Conservation (phyloP, 2,888 invertebrate species). For the Heteromyza rotundicornis region DNA sequence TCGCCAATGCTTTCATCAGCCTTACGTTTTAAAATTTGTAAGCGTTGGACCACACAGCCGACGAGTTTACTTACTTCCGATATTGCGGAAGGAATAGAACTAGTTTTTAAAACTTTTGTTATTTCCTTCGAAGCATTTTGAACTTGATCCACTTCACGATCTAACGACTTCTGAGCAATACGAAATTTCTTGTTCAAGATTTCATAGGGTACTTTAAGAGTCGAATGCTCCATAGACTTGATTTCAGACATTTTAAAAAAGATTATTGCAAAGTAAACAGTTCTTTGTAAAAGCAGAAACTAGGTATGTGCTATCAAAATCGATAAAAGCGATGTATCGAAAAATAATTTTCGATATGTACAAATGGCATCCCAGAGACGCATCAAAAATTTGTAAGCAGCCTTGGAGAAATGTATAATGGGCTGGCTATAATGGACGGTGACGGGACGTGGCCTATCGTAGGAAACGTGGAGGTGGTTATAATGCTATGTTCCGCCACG, state of each 20-base stretch:
- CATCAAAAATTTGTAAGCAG: no score
- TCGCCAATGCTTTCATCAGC: constrained; percentile 93
- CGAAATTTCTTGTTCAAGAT: constrained; percentile 97
- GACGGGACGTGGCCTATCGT: no score
- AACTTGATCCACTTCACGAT: constrained; percentile 90
- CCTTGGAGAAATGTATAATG: no score
- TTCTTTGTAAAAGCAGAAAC: no score
- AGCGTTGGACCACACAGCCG: constrained; percentile 87
- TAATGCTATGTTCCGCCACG: no score
- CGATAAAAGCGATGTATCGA: no score
- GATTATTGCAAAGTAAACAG: no score
- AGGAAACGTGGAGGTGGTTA: no score
- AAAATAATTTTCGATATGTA: no score
- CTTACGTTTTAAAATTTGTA: constrained; percentile 90
- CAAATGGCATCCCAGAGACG: no score
- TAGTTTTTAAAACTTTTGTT: constrained; percentile 61
- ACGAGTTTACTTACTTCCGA: constrained; percentile 81
- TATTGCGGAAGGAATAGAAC: constrained; percentile 59
- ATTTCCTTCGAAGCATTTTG: constrained; percentile 76
- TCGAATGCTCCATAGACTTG: constrained; percentile 93
- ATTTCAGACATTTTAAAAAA: constrained; percentile 83
- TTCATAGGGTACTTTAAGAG: constrained; percentile 97
- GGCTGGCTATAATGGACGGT: no score
- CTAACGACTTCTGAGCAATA: constrained; percentile 91
- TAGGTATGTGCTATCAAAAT: no score